Percentiles rank a stretch among this genome's conserved stretches.
phyloP scores from a whole-genome alignment of 2,113 vertebrate genomes.

The Pterocles orientalis region DNA sequence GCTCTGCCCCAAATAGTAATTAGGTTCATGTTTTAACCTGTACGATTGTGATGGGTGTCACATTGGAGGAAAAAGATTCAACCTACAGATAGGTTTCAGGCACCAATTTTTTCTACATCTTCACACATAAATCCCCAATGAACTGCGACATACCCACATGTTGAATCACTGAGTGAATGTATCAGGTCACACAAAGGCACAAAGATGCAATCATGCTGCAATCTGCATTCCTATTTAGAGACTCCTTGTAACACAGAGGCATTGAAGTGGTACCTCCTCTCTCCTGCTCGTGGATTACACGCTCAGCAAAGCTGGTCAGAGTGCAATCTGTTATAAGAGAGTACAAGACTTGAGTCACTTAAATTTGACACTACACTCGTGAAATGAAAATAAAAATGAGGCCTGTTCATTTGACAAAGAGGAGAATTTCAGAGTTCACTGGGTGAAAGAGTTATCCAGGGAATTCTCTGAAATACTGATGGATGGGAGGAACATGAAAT shows the following conservation, averaged over 20 bases:
- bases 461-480: neutral
- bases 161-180: neutral
- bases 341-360: neutral
- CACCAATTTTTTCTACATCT: neutral
- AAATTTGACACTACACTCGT: neutral
- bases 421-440: neutral
- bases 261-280: neutral
- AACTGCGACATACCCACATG: neutral
- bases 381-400: neutral
- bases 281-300: neutral
- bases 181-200: neutral
- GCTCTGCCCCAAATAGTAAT: neutral
- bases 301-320: neutral
- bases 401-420: neutral
- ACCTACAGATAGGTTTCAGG: neutral
- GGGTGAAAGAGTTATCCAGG: neutral
- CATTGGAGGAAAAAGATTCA: neutral
- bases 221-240: neutral
- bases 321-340: neutral
- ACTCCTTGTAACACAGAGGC: neutral
- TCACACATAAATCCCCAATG: neutral
- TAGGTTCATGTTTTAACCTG: neutral
- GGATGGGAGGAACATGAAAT: neutral
- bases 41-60: neutral
- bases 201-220: neutral